These are phyloP conservation scores for Meloe dianella DNA, from an alignment of 2,888 invertebrate species.

Conservation along the genomic window DNA sequence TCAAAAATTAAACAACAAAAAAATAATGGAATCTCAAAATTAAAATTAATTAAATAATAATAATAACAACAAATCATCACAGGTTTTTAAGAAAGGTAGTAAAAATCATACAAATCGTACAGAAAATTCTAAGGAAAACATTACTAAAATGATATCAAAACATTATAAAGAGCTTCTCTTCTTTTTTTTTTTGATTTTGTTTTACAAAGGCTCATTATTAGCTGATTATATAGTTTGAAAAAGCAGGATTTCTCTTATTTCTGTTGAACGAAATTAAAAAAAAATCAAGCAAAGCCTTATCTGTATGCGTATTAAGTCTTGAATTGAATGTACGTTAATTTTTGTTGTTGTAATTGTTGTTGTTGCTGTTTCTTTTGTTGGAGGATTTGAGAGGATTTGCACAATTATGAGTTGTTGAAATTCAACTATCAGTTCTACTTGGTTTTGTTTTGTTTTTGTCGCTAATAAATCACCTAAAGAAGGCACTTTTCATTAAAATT, in stretches of 20 bases:
- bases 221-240: too few relatives aligned
- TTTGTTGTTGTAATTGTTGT: neutral
- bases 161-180: too few relatives aligned
- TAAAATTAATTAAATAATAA: slow-evolving; percentile 25
- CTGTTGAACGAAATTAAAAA: too few relatives aligned
- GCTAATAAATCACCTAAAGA: slow-evolving; percentile 18
- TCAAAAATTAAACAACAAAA: slow-evolving; percentile 24
- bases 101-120: too few relatives aligned
- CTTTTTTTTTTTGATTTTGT: too few relatives aligned
- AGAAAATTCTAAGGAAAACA: too few relatives aligned
- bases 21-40: slow-evolving; percentile 22
- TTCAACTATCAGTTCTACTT: neutral
- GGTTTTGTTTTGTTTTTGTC: neutral
- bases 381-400: neutral
- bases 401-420: neutral
- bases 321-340: neutral
- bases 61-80: slow-evolving; percentile 13
- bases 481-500: slow-evolving; percentile 15
- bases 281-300: too few relatives aligned
- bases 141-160: too few relatives aligned
- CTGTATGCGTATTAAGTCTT: too few relatives aligned
- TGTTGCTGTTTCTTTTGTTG: neutral
- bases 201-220: too few relatives aligned
- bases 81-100: neutral
- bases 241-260: too few relatives aligned